These are phyloP conservation scores for Drosophila diplacantha DNA, from an alignment of 2,888 invertebrate species.

Conservation along the genomic window DNA sequence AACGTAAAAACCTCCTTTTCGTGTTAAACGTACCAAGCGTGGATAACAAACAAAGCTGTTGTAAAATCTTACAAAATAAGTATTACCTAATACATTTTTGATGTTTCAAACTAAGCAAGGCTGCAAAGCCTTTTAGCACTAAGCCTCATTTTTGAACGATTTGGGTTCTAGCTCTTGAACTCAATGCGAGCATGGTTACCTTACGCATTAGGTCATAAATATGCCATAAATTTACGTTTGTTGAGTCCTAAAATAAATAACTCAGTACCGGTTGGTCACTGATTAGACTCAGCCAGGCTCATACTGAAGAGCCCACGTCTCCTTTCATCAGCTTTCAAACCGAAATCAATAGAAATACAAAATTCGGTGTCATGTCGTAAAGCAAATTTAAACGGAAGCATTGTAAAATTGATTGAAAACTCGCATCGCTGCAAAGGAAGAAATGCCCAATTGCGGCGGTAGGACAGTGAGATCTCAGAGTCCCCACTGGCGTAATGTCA, in stretches of 20 bases:
- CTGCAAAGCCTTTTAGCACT: background rate
- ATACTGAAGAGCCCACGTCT: background rate
- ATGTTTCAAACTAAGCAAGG: constrained; percentile 15
- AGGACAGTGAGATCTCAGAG: background rate
- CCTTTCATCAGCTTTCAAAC: constrained; percentile 14
- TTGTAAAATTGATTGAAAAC: constrained; percentile 53
- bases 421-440: constrained; percentile 13
- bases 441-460: constrained; percentile 24
- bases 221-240: background rate
- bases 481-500: constrained; percentile 40
- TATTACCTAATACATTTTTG: constrained; percentile 15
- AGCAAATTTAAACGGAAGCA: constrained; percentile 53
- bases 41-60: constrained; percentile 10
- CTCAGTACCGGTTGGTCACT: too few relatives aligned
- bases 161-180: background rate
- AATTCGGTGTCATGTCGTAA: constrained; percentile 48
- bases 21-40: constrained; percentile 1
- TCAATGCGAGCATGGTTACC: background rate
- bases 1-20: constrained; percentile 6
- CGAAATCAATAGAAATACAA: constrained; percentile 17
- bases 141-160: too few relatives aligned
- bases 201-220: background rate
- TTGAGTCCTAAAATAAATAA: background rate
- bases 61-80: constrained; percentile 13
- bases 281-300: too few relatives aligned